Evolutionary conservation across 2,797 vertebrate genomes (phyloP), one percentile per base, ranked within the genome.

Genomic region (Tokudaia muenninki): DNA sequence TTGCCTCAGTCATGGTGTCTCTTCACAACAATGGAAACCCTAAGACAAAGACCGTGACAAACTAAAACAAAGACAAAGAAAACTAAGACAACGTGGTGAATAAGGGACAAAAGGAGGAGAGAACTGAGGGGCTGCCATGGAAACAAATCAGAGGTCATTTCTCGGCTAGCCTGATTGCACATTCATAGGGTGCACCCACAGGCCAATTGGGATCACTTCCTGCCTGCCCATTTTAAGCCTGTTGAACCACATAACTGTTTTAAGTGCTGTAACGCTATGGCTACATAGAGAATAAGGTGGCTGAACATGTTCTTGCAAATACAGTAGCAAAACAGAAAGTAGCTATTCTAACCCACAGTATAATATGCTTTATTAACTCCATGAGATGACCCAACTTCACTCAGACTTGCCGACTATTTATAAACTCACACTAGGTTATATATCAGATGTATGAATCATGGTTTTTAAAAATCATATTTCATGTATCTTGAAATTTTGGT

Each of bases 251-350:
- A 0, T 47, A 34, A 74, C 61, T 79, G 12, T 44, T 44, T 31
- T 11, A 91, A 63, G 52, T 41, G 41, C 16, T 87, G 24, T 80
- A 55, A 91, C 50, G 52, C 59, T 37, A 34, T 34, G 92, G 72
- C 47, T 72, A 67, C 75, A 88, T 74, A 70, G 59, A 79, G 44
- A 67, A 83, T 91, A 95, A 86, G 34, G 44, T 57, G 55, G 21
- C 34, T 55, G 67, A 82, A 95, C 83, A 72, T 11, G 5, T 94
- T 75, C 61, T 86, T 90, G 83, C 52, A 93, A 78, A 92, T 22
- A 21, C 91, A 92, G 90, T 81, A 77, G 31, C 67, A 50, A 86
- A 67, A 65, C 81, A 92, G 75, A 79, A 11, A 44, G 63, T 0
- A 59, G 44, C 34, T 72, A 14, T 16, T 59, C 22, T 59, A 16